Base-by-base conservation (phyloP, 2,888 invertebrate species). In the Oscheius sp. region DNA sequence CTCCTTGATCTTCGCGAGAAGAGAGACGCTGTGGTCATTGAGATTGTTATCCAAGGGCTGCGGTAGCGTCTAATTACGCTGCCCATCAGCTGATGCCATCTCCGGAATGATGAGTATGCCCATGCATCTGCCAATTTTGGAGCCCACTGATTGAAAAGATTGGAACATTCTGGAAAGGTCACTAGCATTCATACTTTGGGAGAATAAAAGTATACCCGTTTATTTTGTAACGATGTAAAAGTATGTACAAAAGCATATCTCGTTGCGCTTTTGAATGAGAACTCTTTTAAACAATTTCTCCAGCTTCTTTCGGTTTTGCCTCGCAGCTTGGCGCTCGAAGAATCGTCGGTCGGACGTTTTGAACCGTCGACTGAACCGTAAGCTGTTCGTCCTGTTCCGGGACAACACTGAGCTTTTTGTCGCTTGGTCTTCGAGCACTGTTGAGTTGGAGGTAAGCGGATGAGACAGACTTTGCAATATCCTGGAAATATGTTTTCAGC, bases 401-500 rank as follows among this genome's bases (percentile, higher is more conserved):
- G n/a, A 87, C 87, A 35, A 87, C 85, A 60, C 82, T 82, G 71
- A 87, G 78, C 74, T 87, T 87, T 79, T 87, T 87, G 73, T 86
- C 85, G 68, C 79, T 78, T 32, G 79, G 71, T 57, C 79, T 76
- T 63, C 79, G 73, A 13, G 70, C 55, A 33, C 62, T 53, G 74
- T 76, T 78, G 60, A 80, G 59, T 59, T 77, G 79, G 11, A 76
- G 70, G 63, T 70, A 80, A 42, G 78, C 74, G 21, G 74, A 76
- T 1, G 75, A 76, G 21, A 72, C 66, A 58, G 74, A 74, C n/a
- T 48, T 68, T 21, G 37, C 68, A 5, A 74, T 57, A 10, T 72
- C 72, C 74, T 74, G 74, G 21, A 73, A 66, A 63, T 42, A 47
- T 48, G 29, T 47, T 48, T 2, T 11, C 21, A 53, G 3, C 2